Base-by-base conservation (phyloP, 2,797 vertebrate species). In the Sebastiscus tertius region DNA sequence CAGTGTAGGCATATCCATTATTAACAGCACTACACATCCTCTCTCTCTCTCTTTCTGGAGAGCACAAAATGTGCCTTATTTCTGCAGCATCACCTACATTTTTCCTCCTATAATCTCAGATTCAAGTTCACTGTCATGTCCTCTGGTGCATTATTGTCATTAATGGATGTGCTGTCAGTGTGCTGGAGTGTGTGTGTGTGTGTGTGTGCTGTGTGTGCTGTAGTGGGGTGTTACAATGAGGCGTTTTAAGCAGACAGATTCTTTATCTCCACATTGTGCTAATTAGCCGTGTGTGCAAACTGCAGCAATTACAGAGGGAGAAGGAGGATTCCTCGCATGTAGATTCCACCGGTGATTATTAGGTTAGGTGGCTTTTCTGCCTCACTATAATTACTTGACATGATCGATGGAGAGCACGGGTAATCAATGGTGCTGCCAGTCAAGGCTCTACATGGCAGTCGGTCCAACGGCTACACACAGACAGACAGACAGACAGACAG, bases 341-440 rank as follows among this genome's bases (percentile, higher is more conserved):
- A 83, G 77, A 85, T 85, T 80, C 76, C 62, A 80, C 81, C 59
- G 65, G 85, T 75, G 88, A 88, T 90, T 88, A 92, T 93, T 85
- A 85, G 87, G 88, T 90, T 82, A 88, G 81, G 79, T 82, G 84
- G 86, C 87, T 93, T 93, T 87, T 86, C 87, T 82, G 81, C 72
- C 64, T 85, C 81, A 61, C 77, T 79, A 87, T 94, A 94, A 93
- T 93, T 86, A 94, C 89, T 89, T 85, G 88, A 86, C 75, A 63
- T 85, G 91, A 90, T 94, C 92, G 56, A 94, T 94, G 85, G 80
- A 73, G 86, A 87, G 87, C 82, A 55, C 34, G 59, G 80, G 75
- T 77, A 90, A 94, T 95, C 94, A 92, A 93, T 95, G 87, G 64
- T 12, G 76, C 80, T 84, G 92, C 77, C 84, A 80, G 84, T 90